A percentile compares a stretch with the other conserved stretches of the same genome.
Evolutionary conservation across 2,888 invertebrate genomes (phyloP).

Genomic region (Cryptus viduatorius): DNA sequence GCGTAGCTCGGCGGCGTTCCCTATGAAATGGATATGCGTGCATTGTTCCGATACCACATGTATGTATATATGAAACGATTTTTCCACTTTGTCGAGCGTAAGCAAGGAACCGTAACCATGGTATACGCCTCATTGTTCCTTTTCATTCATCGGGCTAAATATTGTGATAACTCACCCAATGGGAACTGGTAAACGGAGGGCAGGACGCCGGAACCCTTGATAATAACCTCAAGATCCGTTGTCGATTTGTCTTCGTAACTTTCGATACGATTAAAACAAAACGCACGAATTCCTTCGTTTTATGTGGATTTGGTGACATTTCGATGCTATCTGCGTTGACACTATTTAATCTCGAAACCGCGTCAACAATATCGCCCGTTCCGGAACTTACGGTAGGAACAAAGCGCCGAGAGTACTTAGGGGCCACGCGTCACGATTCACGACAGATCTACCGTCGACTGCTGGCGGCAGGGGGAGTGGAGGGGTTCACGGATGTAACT

Average conservation of each 20-base stretch:
- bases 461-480: too few species aligned
- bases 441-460: too few species aligned
- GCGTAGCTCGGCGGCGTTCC: background rate
- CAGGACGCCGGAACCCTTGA: background rate
- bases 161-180: constrained; percentile 52
- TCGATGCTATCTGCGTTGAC: background rate
- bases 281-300: background rate
- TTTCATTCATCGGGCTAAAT: constrained; percentile 41
- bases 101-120: constrained; percentile 10
- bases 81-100: constrained; percentile 32
- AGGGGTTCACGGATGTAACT: too few species aligned
- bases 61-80: constrained; percentile 44
- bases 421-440: too few species aligned
- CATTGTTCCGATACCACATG: constrained; percentile 13
- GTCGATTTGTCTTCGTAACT: background rate
- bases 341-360: too few species aligned
- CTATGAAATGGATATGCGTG: background rate
- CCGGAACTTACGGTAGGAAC: too few species aligned
- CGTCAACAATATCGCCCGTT: too few species aligned
- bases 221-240: background rate
- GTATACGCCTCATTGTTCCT: constrained; percentile 37
- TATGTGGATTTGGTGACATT: background rate
- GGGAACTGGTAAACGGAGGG: background rate
- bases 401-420: too few species aligned
- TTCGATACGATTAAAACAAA: background rate